Evolutionary conservation across 2,888 invertebrate species (phyloP), one percentile per base, ranked within the genome.

Genomic region (Drosophila ochracea): DNA sequence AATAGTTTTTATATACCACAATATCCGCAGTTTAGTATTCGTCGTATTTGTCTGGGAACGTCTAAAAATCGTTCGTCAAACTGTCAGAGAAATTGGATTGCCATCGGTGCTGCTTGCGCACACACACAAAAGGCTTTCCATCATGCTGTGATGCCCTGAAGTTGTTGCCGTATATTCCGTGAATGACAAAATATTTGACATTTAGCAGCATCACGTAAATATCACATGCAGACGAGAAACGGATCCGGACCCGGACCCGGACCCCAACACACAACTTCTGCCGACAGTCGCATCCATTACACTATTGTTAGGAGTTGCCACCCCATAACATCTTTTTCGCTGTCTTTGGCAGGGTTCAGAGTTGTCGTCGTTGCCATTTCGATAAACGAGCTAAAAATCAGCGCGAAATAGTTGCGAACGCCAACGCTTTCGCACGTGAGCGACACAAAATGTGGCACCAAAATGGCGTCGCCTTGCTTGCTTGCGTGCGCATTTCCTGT

Each of bases 141-240:
- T 54, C 61, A 41, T 41, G 39, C 31, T 31, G 21, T 25, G n/a
- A 1, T 53, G 39, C 10, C 52, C 30, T 43, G 25, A 9, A 25
- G 61, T 53, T 25, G 37, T 31, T 31, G 25, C 37, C 16, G 53
- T 16, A 43, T n/a, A 43, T 43, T 62, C 33, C n/a, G 54, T 47
- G 75, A 68, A 71, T 84, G 86, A 88, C 89, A 85, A 85, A 85
- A 85, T 85, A 83, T 85, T 85, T 85, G 85, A 88, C 85, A 88
- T 88, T 88, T 88, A 88, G 84, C 80, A 85, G 86, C 80, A 76
- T 78, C 85, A 88, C 85, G 89, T 83, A 85, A 74, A 88, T 64
- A 68, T 71, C 76, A 67, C 66, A 75, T 63, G 62, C 52, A 54
- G 41, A 58, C 60, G 64, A n/a, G 19, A 25, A 35, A 31, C 43